Conservation (phyloP, 2,113 vertebrate species). For the Gymnobelideus leadbeateri region DNA sequence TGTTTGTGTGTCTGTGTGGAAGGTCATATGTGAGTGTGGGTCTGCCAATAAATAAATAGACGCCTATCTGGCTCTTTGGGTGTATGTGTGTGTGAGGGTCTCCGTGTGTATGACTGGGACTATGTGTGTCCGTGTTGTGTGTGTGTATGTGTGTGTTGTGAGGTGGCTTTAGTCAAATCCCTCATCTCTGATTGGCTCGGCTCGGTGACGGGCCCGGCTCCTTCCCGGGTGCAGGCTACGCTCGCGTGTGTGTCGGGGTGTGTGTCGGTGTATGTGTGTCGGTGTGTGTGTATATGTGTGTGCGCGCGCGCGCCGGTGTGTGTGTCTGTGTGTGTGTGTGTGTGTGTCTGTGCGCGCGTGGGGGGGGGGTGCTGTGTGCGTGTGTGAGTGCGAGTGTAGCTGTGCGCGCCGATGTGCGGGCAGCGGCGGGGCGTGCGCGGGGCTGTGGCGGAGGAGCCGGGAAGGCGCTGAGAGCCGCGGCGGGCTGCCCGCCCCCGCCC, state of each 20-base stretch:
- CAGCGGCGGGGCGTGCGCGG: constrained; percentile 69
- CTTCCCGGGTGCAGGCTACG: background rate
- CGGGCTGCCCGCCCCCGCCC: constrained; percentile 50
- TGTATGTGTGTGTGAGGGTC: background rate
- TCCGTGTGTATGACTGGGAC: background rate
- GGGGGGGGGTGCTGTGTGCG: background rate
- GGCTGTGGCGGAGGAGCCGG: constrained; percentile 67
- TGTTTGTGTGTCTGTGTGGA: background rate
- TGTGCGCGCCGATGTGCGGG: constrained; percentile 29
- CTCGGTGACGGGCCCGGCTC: background rate
- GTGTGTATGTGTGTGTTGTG: background rate
- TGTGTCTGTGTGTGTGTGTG: background rate
- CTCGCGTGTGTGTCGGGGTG: background rate
- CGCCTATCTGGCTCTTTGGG: background rate
- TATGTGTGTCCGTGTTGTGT: background rate
- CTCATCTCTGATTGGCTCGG: background rate
- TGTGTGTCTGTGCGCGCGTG: background rate
- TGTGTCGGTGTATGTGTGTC: background rate
- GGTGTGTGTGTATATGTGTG: background rate
- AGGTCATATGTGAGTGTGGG: background rate
- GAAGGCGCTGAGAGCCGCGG: constrained; percentile 65
- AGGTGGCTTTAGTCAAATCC: background rate
- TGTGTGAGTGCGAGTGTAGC: background rate
- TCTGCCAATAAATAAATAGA: background rate
- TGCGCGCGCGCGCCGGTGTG: background rate